Evolutionary conservation across 2,113 vertebrate species (phyloP), one percentile per base, ranked within the genome.

Genomic region (Strix aluco): DNA sequence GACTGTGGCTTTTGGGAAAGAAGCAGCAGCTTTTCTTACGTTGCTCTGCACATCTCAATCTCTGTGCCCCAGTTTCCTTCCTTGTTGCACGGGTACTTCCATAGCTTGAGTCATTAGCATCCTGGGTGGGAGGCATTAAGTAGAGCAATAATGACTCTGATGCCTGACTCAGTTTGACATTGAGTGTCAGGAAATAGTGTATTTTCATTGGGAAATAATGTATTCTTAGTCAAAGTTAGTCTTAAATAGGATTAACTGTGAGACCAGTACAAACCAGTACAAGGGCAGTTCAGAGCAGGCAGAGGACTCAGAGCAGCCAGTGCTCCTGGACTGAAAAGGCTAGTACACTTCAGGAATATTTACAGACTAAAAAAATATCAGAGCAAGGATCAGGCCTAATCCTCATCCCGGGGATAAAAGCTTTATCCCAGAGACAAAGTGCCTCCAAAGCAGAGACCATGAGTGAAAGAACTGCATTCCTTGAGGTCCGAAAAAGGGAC

Each of bases 41-140:
- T 27, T 18, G 55, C n/a, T 61, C 55, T 74, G 42, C 54, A 42
- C 49, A 54, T 82, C 49, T 75, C 61, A 25, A 26, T 38, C n/a
- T 63, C 83, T 61, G 29, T 47, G 78, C 66, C 57, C 74, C 65
- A 51, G 18, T 84, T 89, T 78, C 52, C 32, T 91, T 74, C 46
- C 52, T 52, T 79, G 46, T 26, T 65, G 34, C 89, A 87, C 11
- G 49, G 77, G 34, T 69, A 57, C 70, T 82, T 90, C 87, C 78
- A 63, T 22, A 82, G 54, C 58, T 86, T 42, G 49, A 90, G 78
- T 92, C 94, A 93, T 92, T 93, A 82, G 11, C 90, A 94, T 65
- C 66, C 81, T 70, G 54, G 70, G 94, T 97, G 90, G 92, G 94
- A 94, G 92, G 90, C 92, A 94, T 96, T 81, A 95, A 96, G 49